Evolutionary conservation across 1,140 invertebrate genomes (phyloP).

Genomic region (Leptoteleia sp.): DNA sequence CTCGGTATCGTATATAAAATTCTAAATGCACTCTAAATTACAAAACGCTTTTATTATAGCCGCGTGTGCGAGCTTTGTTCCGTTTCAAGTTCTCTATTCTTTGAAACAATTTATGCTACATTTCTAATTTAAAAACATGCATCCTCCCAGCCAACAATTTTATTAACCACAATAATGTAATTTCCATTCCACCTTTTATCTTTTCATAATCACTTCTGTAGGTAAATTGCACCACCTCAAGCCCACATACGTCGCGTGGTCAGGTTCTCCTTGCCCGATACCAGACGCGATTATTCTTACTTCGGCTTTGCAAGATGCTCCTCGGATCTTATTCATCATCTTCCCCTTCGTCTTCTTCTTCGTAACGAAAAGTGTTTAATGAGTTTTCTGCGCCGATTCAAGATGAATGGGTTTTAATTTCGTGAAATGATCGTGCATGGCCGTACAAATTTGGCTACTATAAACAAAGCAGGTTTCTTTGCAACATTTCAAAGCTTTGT

Average conservation of each 20-base stretch:
- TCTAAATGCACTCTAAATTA: too few species aligned
- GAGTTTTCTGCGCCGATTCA: conserved; percentile 58
- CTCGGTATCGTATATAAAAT: too few species aligned
- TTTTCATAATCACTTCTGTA: conserved; percentile 50
- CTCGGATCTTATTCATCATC: conserved; percentile 35
- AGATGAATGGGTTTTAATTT: conserved; percentile 55
- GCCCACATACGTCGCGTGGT: conserved; percentile 55
- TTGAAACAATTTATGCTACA: conserved; percentile 23
- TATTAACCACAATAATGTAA: conserved; percentile 44
- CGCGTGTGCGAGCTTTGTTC: not conserved
- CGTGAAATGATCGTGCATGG: conserved; percentile 1
- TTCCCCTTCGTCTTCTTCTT: conserved; percentile 41
- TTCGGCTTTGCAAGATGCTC: conserved; percentile 19
- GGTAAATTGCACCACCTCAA: conserved; percentile 64
- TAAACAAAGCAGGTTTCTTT: too few species aligned
- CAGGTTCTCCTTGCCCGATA: conserved; percentile 42
- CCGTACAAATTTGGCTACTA: too few species aligned
- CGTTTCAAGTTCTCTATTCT: not conserved
- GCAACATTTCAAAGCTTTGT: too few species aligned
- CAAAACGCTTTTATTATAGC: too few species aligned
- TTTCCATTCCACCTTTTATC: conserved; percentile 45
- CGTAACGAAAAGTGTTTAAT: conserved; percentile 62
- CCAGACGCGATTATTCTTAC: conserved; percentile 41
- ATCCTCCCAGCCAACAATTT: conserved; percentile 29
- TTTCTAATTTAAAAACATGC: conserved; percentile 33